phyloP scores from a whole-genome alignment of 2,888 invertebrate species.

The Mythimna impura region DNA sequence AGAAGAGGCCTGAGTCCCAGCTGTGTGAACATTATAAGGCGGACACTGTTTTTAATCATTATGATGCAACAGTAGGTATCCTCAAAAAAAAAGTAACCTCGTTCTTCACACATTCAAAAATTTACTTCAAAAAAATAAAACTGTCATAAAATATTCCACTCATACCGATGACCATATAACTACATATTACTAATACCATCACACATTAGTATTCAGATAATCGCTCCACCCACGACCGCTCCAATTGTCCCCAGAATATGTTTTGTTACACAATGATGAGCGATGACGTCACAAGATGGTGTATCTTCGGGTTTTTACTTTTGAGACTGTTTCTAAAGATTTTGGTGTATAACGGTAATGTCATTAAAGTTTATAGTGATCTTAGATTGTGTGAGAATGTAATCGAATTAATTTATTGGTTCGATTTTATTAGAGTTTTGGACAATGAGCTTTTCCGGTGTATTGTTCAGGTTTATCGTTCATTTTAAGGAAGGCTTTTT shows the following conservation, averaged over 20 bases:
- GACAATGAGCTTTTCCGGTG: background rate
- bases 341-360: slow-evolving; percentile 42
- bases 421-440: slow-evolving; percentile 1
- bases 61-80: no score
- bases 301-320: slow-evolving; percentile 38
- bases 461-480: background rate
- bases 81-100: slow-evolving; percentile 24
- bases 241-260: slow-evolving; percentile 68
- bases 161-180: slow-evolving; percentile 42
- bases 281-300: slow-evolving; percentile 60
- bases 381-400: slow-evolving; percentile 28
- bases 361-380: slow-evolving; percentile 27
- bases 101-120: slow-evolving; percentile 2
- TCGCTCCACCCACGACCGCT: slow-evolving; percentile 71
- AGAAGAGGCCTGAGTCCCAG: no score
- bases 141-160: slow-evolving; percentile 51
- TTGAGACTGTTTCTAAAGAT: slow-evolving; percentile 23
- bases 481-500: background rate
- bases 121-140: slow-evolving; percentile 28
- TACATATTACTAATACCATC: slow-evolving; percentile 48
- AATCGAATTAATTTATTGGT: slow-evolving; percentile 2
- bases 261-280: slow-evolving; percentile 54
- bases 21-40: no score
- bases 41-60: no score
- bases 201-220: slow-evolving; percentile 73